Evolutionary conservation across 2,888 invertebrate species (phyloP), one percentile per base, ranked within the genome.

Genomic region (Eristalinus aeneus): DNA sequence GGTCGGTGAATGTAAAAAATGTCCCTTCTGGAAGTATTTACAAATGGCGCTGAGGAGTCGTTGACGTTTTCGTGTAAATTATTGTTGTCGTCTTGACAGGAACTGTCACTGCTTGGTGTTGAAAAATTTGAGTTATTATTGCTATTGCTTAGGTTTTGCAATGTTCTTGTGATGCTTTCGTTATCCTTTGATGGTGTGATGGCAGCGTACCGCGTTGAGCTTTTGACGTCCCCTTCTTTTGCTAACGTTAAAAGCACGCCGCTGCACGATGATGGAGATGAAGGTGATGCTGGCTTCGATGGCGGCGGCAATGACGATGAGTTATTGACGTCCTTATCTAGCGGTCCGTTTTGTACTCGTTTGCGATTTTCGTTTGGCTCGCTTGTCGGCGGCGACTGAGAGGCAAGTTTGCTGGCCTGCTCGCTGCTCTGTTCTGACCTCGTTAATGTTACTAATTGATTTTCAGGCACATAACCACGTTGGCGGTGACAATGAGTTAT

Each of bases 1-100:
- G 67, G 80, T 69, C 86, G 76, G 53, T 54, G 73, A 20, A 81
- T 86, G 34, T 74, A 82, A 12, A 67, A 82, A 78, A 86, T 73
- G 9, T 85, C 85, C 31, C 72, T 85, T 46, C 54, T 75, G 6
- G 60, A 54, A 63, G 53, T 71, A 78, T 77, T 74, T 78, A 74
- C 73, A 77, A 78, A 68, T 74, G 65, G 71, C 61, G 58, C 63
- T 58, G 34, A 16, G 36, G 46, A 46, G 67, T 20, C 27, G 27
- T 36, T 63, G 12, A 53, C 34, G 12, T 54, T 54, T 61, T 53
- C 39, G 34, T 61, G 67, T 53, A 65, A 76, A 53, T 16, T 34
- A 68, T 77, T 76, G 46, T 56, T 79, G 27, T 39, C 65, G 34
- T 58, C 39, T 74, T 71, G 67, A 75, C 61, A 80, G n/a, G 32